These are phyloP conservation scores for Scelioninae gen. 2 DNA, from an alignment of 2,888 invertebrate species.

Conservation along the genomic window DNA sequence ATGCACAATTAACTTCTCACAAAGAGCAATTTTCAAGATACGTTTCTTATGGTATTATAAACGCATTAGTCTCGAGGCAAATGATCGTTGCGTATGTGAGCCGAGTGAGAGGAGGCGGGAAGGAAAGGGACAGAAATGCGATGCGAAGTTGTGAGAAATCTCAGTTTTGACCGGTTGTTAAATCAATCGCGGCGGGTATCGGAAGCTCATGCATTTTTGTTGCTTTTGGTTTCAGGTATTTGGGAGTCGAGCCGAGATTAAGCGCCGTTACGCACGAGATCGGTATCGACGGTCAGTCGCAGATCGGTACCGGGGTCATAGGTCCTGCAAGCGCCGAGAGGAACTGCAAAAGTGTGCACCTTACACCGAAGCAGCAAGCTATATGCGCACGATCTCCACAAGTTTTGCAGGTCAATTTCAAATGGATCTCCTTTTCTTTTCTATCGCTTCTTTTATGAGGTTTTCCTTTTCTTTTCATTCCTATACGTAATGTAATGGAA, in stretches of 20 bases:
- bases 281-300: conserved; percentile 67
- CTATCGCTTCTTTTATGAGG: too few relatives aligned
- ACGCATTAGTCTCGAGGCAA: conserved; percentile 23
- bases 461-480: too few relatives aligned
- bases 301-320: conserved; percentile 72
- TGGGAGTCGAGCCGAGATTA: conserved; percentile 71
- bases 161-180: conserved; percentile 29
- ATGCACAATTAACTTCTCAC: conserved; percentile 8
- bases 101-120: conserved; percentile 5
- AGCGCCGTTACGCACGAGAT: conserved; percentile 65
- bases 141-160: conserved; percentile 24
- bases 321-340: conserved; percentile 74
- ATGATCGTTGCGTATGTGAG: conserved; percentile 3
- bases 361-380: conserved; percentile 73
- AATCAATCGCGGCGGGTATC: conserved; percentile 28
- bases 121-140: conserved; percentile 8
- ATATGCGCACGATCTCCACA: conserved; percentile 74
- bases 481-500: too few relatives aligned
- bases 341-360: conserved; percentile 73
- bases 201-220: conserved; percentile 11
- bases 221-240: conserved; percentile 68
- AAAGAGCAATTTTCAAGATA: conserved; percentile 20
- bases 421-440: too few relatives aligned
- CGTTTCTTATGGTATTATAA: conserved; percentile 31
- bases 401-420: conserved; percentile 70